Evolutionary conservation across 2,797 vertebrate genomes (phyloP), one percentile per base, ranked within the genome.

Genomic region (Staurois parvus): DNA sequence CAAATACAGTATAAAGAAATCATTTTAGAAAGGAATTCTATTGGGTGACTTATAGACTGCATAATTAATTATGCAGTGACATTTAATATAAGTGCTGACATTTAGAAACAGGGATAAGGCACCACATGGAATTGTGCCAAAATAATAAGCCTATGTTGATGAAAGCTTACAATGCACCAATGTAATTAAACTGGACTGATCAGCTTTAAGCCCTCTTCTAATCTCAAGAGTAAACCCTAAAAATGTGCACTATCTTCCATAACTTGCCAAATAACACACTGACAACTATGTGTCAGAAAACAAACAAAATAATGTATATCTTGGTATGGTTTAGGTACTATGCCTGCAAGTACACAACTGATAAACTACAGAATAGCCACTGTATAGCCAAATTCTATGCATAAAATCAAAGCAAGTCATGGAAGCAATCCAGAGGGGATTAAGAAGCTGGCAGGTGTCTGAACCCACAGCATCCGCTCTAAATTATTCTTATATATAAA

Each of bases 21-120:
- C 64, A 75, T 48, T 52, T 15, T 66, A 34, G 24, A 32, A 66
- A 76, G 19, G 67, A 75, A 52, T 68, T 75, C 48, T 69, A 56
- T 62, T 77, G 66, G 64, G 64, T 32, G 64, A 64, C 66, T 69
- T 84, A 42, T 67, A 59, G n/a, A 37, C 29, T 26, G 73, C 76
- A n/a, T 70, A 70, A 84, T 84, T 77, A 76, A 84, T 84, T 84
- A 84, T 84, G 82, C 82, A 52, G 66, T 84, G 82, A 84, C 82
- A 84, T 84, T 84, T 77, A 76, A 72, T 72, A n/a, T 72, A 81
- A 81, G 79, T 15, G 24, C 79, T 84, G 82, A 84, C 82, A 84
- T 84, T 84, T 77, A 76, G 67, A 56, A 77, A 32, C 67, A 76
- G 68, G 73, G 75, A 76, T 77, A 29, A 70, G 66, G 64, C 32